Evolutionary conservation across 2,888 invertebrate species (phyloP), one percentile per base, ranked within the genome.

Genomic region (Eupithecia tripunctaria): DNA sequence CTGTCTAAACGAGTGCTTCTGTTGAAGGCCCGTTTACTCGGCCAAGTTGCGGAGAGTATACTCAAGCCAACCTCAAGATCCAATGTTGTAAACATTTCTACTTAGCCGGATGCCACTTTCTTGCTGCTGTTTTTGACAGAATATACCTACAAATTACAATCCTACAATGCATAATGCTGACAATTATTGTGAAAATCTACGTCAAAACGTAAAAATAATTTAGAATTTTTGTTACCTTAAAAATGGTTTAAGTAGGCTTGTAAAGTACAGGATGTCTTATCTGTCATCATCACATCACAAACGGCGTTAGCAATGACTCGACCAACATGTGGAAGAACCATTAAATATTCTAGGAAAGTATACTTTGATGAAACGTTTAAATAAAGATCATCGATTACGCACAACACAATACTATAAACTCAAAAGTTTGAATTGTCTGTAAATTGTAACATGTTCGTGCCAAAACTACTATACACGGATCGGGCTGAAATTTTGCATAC

Each of bases 361-460:
- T 43, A 47, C 7, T 51, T 32, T 36, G n/a, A 29, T 15, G 29
- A 60, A 36, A 36, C 36, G 32, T 62, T 29, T 76, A 82, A 79
- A 79, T 79, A 79, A 81, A 82, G 81, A 38, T 14, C 80, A 83
- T 82, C 80, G 80, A 82, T 83, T 82, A 69, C 27, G 64, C 71
- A 32, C 60, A 67, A 32, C n/a, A n/a, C n/a, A n/a, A n/a, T n/a
- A n/a, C n/a, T n/a, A n/a, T n/a, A n/a, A n/a, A n/a, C n/a, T n/a
- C n/a, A n/a, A n/a, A n/a, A n/a, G n/a, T n/a, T n/a, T n/a, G n/a
- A n/a, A n/a, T n/a, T n/a, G n/a, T n/a, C n/a, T n/a, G n/a, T n/a
- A n/a, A n/a, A n/a, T n/a, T n/a, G n/a, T n/a, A n/a, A n/a, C n/a
- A n/a, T n/a, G n/a, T n/a, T n/a, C n/a, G n/a, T n/a, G n/a, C n/a